phyloP scores from a whole-genome alignment of 1,140 invertebrate genomes.

The Carcinoscorpius rotundicauda region DNA sequence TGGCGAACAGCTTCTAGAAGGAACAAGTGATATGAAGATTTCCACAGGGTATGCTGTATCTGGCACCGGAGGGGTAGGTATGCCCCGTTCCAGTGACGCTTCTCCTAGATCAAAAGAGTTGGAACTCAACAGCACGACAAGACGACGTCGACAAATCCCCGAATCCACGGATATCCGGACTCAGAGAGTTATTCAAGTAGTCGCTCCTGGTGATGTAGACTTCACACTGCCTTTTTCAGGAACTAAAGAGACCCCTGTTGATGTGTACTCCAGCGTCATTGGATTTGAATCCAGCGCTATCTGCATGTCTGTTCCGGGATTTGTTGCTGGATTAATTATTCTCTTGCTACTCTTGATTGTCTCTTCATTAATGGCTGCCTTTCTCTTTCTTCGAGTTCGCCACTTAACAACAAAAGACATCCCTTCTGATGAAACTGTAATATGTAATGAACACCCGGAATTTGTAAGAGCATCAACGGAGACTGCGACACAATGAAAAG shows the following conservation, averaged over 20 bases:
- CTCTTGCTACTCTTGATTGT: conserved; percentile 73
- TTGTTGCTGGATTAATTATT: conserved; percentile 82
- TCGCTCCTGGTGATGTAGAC: conserved; percentile 84
- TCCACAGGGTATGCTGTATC: conserved; percentile 11
- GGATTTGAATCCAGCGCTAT: conserved; percentile 48
- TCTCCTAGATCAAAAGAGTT: conserved; percentile 29
- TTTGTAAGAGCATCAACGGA: conserved; percentile 6
- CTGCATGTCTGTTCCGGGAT: conserved; percentile 84
- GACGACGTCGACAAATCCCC: conserved; percentile 36
- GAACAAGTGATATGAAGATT: conserved; percentile 7
- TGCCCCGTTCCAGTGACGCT: conserved; percentile 36
- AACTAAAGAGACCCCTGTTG: conserved; percentile 59
- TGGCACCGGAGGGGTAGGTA: conserved; percentile 16
- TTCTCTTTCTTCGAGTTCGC: conserved; percentile 75
- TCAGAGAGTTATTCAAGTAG: conserved; percentile 77
- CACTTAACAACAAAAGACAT: conserved; percentile 18
- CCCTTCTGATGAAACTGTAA: conserved; percentile 6
- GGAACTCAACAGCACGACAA: conserved; percentile 27
- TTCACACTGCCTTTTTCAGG: conserved; percentile 64
- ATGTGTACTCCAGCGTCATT: conserved; percentile 48
- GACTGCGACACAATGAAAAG: too few relatives aligned
- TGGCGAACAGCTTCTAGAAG: conserved; percentile 15
- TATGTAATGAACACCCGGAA: conserved; percentile 14
- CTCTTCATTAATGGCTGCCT: conserved; percentile 78
- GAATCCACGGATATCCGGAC: conserved; percentile 75